phyloP scores from a whole-genome alignment of 2,113 vertebrate species.

The Silurus asotus region DNA sequence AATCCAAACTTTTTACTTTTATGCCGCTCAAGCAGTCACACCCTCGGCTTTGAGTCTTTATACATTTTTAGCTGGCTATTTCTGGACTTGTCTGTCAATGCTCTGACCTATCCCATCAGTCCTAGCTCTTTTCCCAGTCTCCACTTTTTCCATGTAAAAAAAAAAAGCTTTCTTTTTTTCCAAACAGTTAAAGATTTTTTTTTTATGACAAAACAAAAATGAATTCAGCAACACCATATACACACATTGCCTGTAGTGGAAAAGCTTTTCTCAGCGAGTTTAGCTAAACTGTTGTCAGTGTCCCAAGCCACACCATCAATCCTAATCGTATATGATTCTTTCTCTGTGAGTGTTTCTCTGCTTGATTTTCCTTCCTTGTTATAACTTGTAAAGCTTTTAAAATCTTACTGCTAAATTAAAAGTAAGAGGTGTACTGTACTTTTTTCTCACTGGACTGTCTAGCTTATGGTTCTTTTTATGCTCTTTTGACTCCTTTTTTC shows the following conservation, averaged over 20 bases:
- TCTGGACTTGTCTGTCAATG: slow-evolving; percentile 38
- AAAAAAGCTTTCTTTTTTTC: not conserved
- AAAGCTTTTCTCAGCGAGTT: slow-evolving; percentile 17
- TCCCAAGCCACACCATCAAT: not conserved
- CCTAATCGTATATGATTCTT: not conserved
- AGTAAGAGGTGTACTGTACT: not conserved
- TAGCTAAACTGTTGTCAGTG: slow-evolving; percentile 15
- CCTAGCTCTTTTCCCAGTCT: slow-evolving; percentile 17
- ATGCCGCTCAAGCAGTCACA: slow-evolving; percentile 19
- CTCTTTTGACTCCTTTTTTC: slow-evolving; percentile 34
- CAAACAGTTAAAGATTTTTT: not conserved
- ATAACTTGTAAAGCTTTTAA: slow-evolving; percentile 1
- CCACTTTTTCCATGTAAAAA: slow-evolving; percentile 5
- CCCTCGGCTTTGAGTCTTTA: slow-evolving; percentile 29
- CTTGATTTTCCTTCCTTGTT: not conserved
- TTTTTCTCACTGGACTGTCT: not conserved
- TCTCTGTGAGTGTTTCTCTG: not conserved
- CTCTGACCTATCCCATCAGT: slow-evolving; percentile 33
- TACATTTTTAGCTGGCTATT: slow-evolving; percentile 31
- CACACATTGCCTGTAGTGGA: slow-evolving; percentile 17
- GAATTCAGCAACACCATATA: not conserved
- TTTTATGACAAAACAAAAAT: slow-evolving; percentile 18
- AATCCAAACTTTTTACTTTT: slow-evolving; percentile 32
- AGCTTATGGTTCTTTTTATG: slow-evolving; percentile 22
- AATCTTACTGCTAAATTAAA: not conserved